Evolutionary conservation across 2,888 invertebrate genomes (phyloP), one percentile per base, ranked within the genome.

Genomic region (Tetropium fuscum): DNA sequence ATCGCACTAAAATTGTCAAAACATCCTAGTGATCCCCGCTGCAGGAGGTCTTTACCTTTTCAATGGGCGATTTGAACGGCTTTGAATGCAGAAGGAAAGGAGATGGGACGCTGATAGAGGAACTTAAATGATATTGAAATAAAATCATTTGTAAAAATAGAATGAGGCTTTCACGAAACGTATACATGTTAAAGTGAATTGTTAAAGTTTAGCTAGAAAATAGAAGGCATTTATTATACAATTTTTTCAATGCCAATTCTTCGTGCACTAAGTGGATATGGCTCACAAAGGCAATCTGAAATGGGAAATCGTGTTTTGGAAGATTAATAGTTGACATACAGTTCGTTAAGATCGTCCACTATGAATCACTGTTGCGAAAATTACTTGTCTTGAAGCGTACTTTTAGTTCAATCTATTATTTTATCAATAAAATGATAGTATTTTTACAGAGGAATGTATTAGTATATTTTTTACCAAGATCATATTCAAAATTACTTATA

Each of bases 1-100:
- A 61, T 61, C 64, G 63, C 63, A 48, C 49, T 53, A 47, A 60
- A 65, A 58, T 62, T 70, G 72, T 73, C 73, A 73, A 71, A 73
- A 73, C 72, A 73, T 68, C 67, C 66, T 62, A 44, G 34, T 64
- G 60, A 69, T 61, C 48, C 54, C 22, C 47, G 15, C 70, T 27
- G 48, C 67, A 64, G 71, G 73, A 49, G 70, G 72, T 60, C 68
- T 38, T 51, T 58, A 64, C 68, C 66, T 67, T 68, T 63, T 62
- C 60, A 54, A 66, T 45, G 48, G 36, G 41, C 48, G 53, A 53
- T 45, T 54, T 55, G 55, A 43, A 61, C 40, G 22, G 43, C 34
- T 58, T 66, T 60, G 60, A 49, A 49, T 1, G 3, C 25, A 10
- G 25, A 3, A 7, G 25, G 44, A 30, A 27, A 30, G 44, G 27